Evolutionary conservation across 2,113 vertebrate genomes (phyloP).

Genomic region (Willisornis vidua): DNA sequence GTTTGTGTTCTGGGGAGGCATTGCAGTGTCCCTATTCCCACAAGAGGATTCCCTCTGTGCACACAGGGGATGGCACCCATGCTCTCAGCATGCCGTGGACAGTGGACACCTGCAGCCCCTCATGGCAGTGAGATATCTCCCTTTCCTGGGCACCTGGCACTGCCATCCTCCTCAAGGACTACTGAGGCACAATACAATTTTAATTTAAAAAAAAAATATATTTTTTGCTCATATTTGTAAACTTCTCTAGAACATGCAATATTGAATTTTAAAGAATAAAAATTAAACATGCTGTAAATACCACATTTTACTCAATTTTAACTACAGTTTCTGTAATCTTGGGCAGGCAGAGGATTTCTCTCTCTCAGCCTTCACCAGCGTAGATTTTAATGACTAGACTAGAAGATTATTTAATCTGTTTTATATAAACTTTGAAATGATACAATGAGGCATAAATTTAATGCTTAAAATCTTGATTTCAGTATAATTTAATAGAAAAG

Average conservation of each 20-base stretch:
- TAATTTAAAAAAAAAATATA: not conserved
- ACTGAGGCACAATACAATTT: not conserved
- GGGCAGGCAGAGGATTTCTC: not conserved
- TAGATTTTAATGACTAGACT: not conserved
- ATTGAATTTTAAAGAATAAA: not conserved
- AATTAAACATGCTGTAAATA: not conserved
- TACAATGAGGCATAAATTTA: not conserved
- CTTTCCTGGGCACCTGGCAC: not conserved
- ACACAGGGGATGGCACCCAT: accelerated
- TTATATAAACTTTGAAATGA: constrained; percentile 38
- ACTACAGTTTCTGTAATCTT: not conserved
- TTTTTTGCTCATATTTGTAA: not conserved
- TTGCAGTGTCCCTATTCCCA: not conserved
- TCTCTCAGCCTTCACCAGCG: not conserved
- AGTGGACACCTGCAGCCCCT: not conserved
- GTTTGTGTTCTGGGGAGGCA: not conserved
- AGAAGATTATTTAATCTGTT: constrained; percentile 32
- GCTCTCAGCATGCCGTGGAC: not conserved
- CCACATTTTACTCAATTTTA: not conserved
- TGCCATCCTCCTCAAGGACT: not conserved
- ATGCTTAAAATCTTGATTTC: constrained; percentile 22
- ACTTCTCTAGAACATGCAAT: not conserved
- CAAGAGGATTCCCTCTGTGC: not conserved
- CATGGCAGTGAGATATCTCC: not conserved
- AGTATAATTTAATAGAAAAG: constrained; percentile 11